Base-by-base conservation (phyloP, 2,888 invertebrate species). In the Dorcus parallelipipedus region DNA sequence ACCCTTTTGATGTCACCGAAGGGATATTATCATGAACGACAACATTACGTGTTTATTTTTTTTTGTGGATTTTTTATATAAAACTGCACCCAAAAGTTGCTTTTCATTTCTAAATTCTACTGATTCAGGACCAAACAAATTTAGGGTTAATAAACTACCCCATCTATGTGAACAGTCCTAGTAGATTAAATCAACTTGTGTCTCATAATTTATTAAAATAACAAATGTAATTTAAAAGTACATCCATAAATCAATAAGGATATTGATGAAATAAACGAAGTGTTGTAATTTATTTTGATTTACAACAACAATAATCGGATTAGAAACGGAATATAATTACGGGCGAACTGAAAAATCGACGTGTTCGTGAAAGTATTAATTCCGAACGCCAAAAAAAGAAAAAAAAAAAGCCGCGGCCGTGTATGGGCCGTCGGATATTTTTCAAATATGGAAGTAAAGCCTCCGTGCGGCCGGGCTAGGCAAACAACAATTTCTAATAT, bases 1-100 rank as follows among this genome's bases (percentile, higher is more conserved):
- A 73, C 68, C 64, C 73, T 73, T 58, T 71, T 71, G 71, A 70
- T 65, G 67, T 67, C 60, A 64, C 71, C 71, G 70, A 68, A 47
- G 49, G 60, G 55, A 58, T 39, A 50, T 50, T 38, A 50, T 20
- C 50, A 40, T 45, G 41, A 49, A 58, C 53, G 45, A 20, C 45
- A 33, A 33, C 26, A 33, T 33, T 33, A 33, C 4, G 26, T 33
- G 26, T 33, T 33, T 33, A 33, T 33, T 33, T 33, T 33, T 33
- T 33, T 20, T 20, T 20, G 26, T 6, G 7, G 26, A 33, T 33
- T 33, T 33, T 14, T 33, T 33, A 33, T 33, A 4, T 33, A 33
- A 33, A 33, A 33, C 26, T 33, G 26, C 26, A 33, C 26, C 26
- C 26, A 33, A 33, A 33, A 33, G 26, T 33, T 33, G 26, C 26